Conservation (phyloP, 2,888 invertebrate species). For the Drosophila incognita region DNA sequence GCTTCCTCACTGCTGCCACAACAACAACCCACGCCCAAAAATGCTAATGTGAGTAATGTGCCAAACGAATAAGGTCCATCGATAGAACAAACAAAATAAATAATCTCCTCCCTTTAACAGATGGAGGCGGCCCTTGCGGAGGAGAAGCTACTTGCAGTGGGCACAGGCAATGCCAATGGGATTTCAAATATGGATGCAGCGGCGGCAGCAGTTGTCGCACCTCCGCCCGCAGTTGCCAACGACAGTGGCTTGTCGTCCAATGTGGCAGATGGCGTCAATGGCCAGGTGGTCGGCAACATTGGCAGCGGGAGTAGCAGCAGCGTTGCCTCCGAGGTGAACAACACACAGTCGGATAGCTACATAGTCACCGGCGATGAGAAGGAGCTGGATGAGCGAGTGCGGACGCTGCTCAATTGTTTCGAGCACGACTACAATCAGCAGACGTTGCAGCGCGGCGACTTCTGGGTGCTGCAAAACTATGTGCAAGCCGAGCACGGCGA, state of each 20-base stretch:
- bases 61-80: background rate
- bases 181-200: constrained; percentile 47
- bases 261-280: constrained; percentile 34
- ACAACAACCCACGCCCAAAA: constrained; percentile 67
- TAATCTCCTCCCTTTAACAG: constrained; percentile 33
- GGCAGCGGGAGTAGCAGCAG: constrained; percentile 53
- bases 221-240: constrained; percentile 39
- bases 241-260: constrained; percentile 51
- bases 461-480: constrained; percentile 95
- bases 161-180: constrained; percentile 36
- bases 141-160: constrained; percentile 62
- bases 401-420: constrained; percentile 87
- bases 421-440: constrained; percentile 87
- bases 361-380: constrained; percentile 83
- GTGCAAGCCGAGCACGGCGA: constrained; percentile 90
- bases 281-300: constrained; percentile 76
- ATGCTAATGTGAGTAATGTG: constrained; percentile 54
- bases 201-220: constrained; percentile 39
- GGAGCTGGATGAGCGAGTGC: constrained; percentile 84
- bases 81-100: background rate
- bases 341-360: constrained; percentile 80
- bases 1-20: constrained; percentile 50
- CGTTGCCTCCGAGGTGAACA: constrained; percentile 68
- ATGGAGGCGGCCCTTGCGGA: constrained; percentile 53
- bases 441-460: constrained; percentile 91